A percentile compares a stretch with the other conserved stretches of the same genome.
Conservation (phyloP, 1,140 invertebrate species). For the Trachymyrmex cornetzi region DNA sequence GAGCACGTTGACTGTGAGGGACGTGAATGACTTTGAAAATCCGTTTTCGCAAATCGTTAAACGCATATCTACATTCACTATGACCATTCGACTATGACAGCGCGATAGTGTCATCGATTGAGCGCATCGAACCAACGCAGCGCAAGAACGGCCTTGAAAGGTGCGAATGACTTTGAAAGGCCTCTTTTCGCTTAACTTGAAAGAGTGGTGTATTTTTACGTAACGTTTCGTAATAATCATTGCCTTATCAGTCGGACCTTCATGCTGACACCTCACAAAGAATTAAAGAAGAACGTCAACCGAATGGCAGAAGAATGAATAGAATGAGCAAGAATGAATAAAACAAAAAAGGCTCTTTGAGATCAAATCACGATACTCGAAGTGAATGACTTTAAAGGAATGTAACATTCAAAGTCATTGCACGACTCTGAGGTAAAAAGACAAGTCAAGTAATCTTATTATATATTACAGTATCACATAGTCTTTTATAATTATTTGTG, state of each 20-base stretch:
- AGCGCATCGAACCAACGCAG: neutral
- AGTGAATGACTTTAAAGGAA: conserved; percentile 5
- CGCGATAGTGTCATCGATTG: conserved; percentile 15
- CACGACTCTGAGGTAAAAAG: neutral
- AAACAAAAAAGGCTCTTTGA: neutral
- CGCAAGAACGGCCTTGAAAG: conserved; percentile 21
- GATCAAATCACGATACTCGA: neutral
- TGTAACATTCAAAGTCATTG: neutral
- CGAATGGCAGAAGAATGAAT: neutral
- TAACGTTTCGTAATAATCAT: conserved; percentile 10
- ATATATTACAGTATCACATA: neutral
- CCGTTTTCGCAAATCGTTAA: conserved; percentile 29
- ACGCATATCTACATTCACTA: neutral
- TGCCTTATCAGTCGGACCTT: conserved; percentile 5
- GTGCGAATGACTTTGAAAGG: conserved; percentile 28
- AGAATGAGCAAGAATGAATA: neutral
- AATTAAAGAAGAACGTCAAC: neutral
- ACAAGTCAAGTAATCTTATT: neutral
- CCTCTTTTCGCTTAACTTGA: neutral
- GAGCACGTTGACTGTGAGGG: conserved; percentile 42
- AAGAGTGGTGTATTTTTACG: neutral
- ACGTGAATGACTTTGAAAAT: conserved; percentile 44
- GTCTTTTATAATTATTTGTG: neutral
- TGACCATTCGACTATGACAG: neutral
- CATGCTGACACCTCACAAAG: neutral